These are phyloP conservation scores for Heliconius ismenius DNA, from an alignment of 2,888 invertebrate species.

Conservation along the genomic window DNA sequence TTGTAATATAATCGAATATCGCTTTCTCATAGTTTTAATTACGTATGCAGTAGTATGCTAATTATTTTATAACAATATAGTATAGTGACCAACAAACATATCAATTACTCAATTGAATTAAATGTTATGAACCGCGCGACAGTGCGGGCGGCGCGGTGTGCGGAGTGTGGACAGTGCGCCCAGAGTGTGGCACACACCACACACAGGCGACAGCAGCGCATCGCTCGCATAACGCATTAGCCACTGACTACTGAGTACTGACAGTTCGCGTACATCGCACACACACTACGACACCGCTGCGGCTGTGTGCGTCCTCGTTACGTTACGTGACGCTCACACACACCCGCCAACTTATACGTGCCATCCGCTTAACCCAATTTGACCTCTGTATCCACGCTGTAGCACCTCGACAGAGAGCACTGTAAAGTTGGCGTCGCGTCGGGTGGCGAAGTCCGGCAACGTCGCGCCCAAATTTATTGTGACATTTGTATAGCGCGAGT, in stretches of 20 bases:
- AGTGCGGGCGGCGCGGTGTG: conserved; percentile 49
- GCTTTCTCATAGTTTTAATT: neutral
- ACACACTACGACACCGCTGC: conserved; percentile 38
- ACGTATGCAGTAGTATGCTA: neutral
- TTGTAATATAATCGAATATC: neutral
- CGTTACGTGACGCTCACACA: conserved; percentile 78
- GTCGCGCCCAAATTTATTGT: conserved; percentile 78
- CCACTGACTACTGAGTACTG: conserved; percentile 74
- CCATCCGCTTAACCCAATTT: conserved; percentile 55
- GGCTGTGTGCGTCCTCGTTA: conserved; percentile 72
- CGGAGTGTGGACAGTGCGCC: conserved; percentile 50
- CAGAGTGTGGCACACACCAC: conserved; percentile 37
- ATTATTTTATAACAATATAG: conserved; percentile 30
- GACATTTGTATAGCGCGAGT: conserved; percentile 70
- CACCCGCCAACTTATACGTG: conserved; percentile 60
- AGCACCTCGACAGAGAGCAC: conserved; percentile 52
- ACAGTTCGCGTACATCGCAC: conserved; percentile 61
- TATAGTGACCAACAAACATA: conserved; percentile 73
- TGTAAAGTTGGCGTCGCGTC: conserved; percentile 65
- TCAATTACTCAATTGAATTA: conserved; percentile 82
- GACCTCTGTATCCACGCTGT: conserved; percentile 54
- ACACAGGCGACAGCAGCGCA: conserved; percentile 74
- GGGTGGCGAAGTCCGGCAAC: conserved; percentile 81
- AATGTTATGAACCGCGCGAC: conserved; percentile 76
- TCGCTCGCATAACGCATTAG: conserved; percentile 80